phyloP scores from a whole-genome alignment of 2,888 invertebrate species.

The Melinopterus prodromus region DNA sequence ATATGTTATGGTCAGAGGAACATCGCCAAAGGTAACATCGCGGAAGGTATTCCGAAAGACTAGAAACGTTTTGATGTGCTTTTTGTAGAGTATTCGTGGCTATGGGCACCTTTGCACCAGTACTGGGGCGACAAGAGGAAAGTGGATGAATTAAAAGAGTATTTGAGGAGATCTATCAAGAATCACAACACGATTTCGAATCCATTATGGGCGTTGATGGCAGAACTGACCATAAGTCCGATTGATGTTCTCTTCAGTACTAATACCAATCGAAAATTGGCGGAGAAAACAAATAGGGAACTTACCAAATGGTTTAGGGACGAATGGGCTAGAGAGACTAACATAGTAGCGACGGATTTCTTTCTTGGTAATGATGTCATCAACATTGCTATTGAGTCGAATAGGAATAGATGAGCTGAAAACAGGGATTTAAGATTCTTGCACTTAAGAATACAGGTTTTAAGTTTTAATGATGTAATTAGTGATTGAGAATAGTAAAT shows the following conservation, averaged over 20 bases:
- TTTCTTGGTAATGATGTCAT: constrained; percentile 76
- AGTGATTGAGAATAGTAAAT: background rate
- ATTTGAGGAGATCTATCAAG: constrained; percentile 58
- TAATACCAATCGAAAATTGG: constrained; percentile 70
- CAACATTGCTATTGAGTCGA: constrained; percentile 68
- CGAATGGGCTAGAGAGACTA: constrained; percentile 72
- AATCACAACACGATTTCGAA: constrained; percentile 59
- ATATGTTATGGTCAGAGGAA: constrained; percentile 67
- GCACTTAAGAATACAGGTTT: background rate
- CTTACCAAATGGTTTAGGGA: constrained; percentile 73
- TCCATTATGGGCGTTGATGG: constrained; percentile 74
- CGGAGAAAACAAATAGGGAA: constrained; percentile 73
- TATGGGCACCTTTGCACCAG: constrained; percentile 69
- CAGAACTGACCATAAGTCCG: constrained; percentile 74
- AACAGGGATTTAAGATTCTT: constrained; percentile 21
- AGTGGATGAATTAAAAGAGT: constrained; percentile 63
- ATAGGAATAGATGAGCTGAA: constrained; percentile 42
- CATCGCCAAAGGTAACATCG: constrained; percentile 57
- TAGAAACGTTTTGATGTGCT: background rate
- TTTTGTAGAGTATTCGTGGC: constrained; percentile 55
- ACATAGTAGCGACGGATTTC: constrained; percentile 78
- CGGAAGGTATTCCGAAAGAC: too few species aligned
- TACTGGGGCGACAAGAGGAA: constrained; percentile 73
- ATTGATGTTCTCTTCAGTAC: constrained; percentile 69
- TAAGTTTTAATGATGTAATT: background rate